phyloP scores from a whole-genome alignment of 2,797 vertebrate genomes.

The Propithecus perrieri region DNA sequence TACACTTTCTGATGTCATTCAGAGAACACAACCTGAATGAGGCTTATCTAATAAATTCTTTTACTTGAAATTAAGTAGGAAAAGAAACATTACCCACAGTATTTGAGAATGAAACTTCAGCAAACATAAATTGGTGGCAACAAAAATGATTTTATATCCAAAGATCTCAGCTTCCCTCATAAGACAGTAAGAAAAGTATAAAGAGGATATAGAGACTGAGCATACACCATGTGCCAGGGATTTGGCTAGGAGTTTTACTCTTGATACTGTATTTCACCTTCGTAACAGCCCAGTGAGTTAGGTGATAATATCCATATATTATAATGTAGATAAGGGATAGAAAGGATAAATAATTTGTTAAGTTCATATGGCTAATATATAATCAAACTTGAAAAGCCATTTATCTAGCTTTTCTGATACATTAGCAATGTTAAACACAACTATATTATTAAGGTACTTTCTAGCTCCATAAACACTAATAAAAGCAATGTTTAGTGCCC shows the following conservation, averaged over 20 bases:
- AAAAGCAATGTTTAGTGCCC: conserved; percentile 8
- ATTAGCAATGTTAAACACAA: neutral
- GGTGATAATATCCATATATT: neutral
- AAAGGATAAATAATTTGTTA: conserved; percentile 20
- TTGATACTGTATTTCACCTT: neutral
- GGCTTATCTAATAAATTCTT: neutral
- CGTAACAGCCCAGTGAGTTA: neutral
- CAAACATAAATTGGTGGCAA: neutral
- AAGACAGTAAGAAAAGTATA: neutral
- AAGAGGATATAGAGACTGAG: neutral
- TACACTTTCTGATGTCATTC: neutral
- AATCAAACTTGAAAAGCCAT: neutral
- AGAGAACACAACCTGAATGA: neutral
- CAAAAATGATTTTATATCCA: conserved; percentile 2
- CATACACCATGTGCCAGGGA: neutral
- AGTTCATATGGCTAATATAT: neutral
- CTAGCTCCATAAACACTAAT: conserved; percentile 29
- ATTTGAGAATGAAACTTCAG: conserved; percentile 5
- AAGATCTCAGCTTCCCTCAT: neutral
- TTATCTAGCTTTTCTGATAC: neutral
- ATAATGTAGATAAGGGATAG: neutral
- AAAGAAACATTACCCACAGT: neutral
- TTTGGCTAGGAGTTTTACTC: neutral
- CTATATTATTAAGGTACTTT: conserved; percentile 16
- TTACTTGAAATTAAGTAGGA: neutral